phyloP scores from a whole-genome alignment of 2,888 invertebrate species.

The Oscheius sp. region DNA sequence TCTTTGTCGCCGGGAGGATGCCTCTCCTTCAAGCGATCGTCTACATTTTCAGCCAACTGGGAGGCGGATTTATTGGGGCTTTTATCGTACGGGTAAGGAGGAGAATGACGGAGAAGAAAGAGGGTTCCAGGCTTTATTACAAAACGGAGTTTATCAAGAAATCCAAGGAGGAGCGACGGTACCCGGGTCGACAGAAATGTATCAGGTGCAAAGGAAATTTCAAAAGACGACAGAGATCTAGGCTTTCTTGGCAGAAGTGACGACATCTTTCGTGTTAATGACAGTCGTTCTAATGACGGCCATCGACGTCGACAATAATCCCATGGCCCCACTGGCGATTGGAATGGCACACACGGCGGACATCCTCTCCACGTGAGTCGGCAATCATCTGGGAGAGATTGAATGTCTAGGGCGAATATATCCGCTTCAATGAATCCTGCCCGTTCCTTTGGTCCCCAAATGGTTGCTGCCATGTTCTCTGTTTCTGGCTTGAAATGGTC shows the following conservation, averaged over 20 bases:
- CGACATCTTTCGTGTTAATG: constrained; percentile 72
- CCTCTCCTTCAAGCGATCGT: constrained; percentile 49
- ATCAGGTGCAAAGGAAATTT: background rate
- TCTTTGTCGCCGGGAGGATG: constrained; percentile 61
- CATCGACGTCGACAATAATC: constrained; percentile 70
- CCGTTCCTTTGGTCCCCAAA: constrained; percentile 74
- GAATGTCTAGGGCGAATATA: constrained; percentile 64
- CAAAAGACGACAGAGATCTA: constrained; percentile 18
- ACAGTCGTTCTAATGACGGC: constrained; percentile 74
- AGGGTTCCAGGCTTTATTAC: constrained; percentile 8
- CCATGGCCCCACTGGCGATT: constrained; percentile 73
- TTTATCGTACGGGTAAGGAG: constrained; percentile 62
- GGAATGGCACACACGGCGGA: constrained; percentile 74
- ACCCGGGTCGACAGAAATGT: constrained; percentile 4
- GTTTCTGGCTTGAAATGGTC: constrained; percentile 43
- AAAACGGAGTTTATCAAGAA: constrained; percentile 19
- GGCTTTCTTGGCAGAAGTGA: constrained; percentile 65
- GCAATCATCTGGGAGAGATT: background rate
- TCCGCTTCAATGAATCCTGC: constrained; percentile 75
- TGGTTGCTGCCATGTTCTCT: constrained; percentile 55
- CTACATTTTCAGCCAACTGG: constrained; percentile 70
- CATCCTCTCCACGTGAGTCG: constrained; percentile 72
- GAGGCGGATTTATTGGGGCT: constrained; percentile 73
- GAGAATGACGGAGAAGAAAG: background rate
- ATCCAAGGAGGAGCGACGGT: constrained; percentile 29